Percentiles rank a stretch among this genome's conserved stretches.
These are phyloP conservation scores for Takifugu bimaculatus DNA, from an alignment of 2,113 vertebrate species.

Conservation along the genomic window DNA sequence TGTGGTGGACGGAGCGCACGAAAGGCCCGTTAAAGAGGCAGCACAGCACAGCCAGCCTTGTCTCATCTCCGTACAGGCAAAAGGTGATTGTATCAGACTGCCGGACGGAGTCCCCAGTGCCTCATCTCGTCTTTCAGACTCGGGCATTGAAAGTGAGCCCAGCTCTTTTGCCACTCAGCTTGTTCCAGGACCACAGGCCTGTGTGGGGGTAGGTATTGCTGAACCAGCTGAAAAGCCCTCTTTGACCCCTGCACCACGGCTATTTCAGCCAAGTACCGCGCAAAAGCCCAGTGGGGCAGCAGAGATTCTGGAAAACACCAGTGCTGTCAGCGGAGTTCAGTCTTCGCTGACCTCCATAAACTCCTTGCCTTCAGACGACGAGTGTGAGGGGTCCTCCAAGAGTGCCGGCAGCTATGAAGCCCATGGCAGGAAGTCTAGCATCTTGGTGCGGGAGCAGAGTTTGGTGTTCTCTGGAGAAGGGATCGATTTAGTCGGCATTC, in stretches of 20 bases:
- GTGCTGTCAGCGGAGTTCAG: conserved; percentile 89
- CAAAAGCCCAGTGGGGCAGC: conserved; percentile 69
- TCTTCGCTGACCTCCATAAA: conserved; percentile 98
- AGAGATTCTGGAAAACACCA: conserved; percentile 85
- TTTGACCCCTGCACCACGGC: conserved; percentile 73
- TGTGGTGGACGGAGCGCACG: conserved; percentile 37
- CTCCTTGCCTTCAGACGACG: conserved; percentile 93
- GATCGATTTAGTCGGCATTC: conserved; percentile 1
- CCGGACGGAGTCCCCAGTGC: conserved; percentile 75
- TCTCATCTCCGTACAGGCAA: conserved; percentile 49
- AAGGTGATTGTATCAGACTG: conserved; percentile 79
- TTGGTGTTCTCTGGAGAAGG: conserved; percentile 75
- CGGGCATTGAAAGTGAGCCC: conserved; percentile 93
- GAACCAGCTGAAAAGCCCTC: conserved; percentile 70
- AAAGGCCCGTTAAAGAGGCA: conserved; percentile 38
- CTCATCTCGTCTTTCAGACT: conserved; percentile 93
- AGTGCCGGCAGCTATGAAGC: conserved; percentile 73
- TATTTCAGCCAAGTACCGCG: conserved; percentile 75
- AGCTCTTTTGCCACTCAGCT: conserved; percentile 88
- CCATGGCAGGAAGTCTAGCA: conserved; percentile 71
- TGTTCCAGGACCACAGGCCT: conserved; percentile 71
- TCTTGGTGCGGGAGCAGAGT: conserved; percentile 79
- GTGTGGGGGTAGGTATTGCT: conserved; percentile 60
- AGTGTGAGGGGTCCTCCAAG: conserved; percentile 83
- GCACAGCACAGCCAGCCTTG: conserved; percentile 19